Evolutionary conservation across 2,888 invertebrate genomes (phyloP), one percentile per base, ranked within the genome.

Genomic region (Leptinotarsa haldemani): DNA sequence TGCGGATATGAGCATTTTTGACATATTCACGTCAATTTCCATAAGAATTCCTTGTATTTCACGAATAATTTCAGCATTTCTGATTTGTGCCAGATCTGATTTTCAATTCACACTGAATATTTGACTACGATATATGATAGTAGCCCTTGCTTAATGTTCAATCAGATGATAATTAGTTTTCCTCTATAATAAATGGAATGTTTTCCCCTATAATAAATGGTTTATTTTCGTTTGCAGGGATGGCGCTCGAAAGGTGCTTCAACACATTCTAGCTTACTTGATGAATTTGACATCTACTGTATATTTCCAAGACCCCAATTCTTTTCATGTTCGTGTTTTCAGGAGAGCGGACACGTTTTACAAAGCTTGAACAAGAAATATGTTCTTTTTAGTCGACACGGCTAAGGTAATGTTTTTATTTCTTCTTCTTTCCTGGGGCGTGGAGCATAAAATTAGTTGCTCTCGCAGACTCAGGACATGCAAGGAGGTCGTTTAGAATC

Each of bases 401-500:
- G 78, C 77, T 78, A 71, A 74, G 74, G 74, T 74, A 77, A 76
- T 77, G 78, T 77, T 79, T 78, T 80, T 80, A 80, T 80, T 81
- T 80, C 78, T 79, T 78, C 77, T 79, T 80, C 78, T 81, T 80
- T 81, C 80, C 74, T 75, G 71, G 78, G 79, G 80, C 80, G 82
- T 74, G 79, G 77, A 79, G 81, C 81, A 82, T 83, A 82, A 83
- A 84, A 83, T 83, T 82, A 83, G 81, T 79, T 79, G 81, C 82
- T 82, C 82, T 81, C 82, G 81, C 80, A 80, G 80, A 78, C 75
- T 78, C 66, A 76, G 78, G 80, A 81, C 82, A 83, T 82, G 83
- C 84, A 80, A 83, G 81, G 77, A 79, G 82, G 81, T 83, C 83
- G 81, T 84, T 84, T 83, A 78, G 80, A 82, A 82, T 80, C 80